phyloP scores from a whole-genome alignment of 2,113 vertebrate species.

The Eira barbara region DNA sequence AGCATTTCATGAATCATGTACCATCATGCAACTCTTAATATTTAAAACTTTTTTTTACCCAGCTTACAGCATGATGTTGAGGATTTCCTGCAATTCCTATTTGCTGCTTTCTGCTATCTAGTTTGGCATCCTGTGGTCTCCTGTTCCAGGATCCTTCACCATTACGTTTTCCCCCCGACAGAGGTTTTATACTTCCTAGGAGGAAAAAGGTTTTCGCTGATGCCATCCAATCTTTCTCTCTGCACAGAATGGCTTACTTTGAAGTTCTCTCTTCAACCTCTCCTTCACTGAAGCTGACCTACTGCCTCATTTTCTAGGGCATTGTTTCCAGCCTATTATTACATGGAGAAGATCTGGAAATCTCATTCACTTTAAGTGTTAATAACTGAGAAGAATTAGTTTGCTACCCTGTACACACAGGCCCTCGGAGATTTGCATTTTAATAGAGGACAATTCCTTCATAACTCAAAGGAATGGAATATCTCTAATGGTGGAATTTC shows the following conservation, averaged over 20 bases:
- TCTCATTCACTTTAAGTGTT: constrained; percentile 14
- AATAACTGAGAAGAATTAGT: background rate
- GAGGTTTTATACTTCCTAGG: background rate
- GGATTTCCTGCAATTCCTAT: background rate
- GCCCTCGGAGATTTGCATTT: constrained; percentile 3
- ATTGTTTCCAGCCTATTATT: background rate
- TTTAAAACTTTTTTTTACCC: background rate
- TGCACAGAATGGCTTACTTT: background rate
- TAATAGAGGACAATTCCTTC: background rate
- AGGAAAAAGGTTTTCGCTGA: background rate
- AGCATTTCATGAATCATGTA: background rate
- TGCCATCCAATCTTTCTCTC: no score
- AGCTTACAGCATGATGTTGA: background rate
- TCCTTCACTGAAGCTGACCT: background rate
- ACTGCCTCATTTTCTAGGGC: background rate
- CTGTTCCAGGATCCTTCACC: background rate
- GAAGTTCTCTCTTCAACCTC: background rate
- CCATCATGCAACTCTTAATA: background rate
- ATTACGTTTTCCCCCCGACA: accelerated
- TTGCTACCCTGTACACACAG: background rate
- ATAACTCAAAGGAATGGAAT: constrained; percentile 26
- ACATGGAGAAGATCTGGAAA: background rate
- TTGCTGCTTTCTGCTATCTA: background rate
- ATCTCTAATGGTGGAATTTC: background rate
- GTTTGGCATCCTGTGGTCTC: background rate